Conservation (phyloP, 2,888 invertebrate genomes). For the Tenthredo notha region DNA sequence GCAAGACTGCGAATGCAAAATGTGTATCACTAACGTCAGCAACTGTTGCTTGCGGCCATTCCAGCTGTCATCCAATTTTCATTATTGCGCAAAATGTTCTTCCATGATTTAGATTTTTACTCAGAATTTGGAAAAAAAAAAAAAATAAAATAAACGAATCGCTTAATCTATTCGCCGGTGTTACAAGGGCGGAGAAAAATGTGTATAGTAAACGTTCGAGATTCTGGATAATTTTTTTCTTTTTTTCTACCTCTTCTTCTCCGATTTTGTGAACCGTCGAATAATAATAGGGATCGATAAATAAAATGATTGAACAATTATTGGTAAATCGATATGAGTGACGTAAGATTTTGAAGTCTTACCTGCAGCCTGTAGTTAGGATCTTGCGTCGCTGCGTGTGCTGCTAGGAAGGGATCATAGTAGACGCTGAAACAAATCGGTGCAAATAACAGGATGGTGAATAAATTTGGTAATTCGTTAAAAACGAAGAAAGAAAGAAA, state of each 20-base stretch:
- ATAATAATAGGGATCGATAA: background rate
- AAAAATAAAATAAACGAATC: background rate
- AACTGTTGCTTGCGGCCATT: slow-evolving; percentile 77
- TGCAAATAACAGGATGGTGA: slow-evolving; percentile 53
- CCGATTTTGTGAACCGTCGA: background rate
- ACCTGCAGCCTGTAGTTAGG: slow-evolving; percentile 96
- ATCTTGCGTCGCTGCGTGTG: slow-evolving; percentile 89
- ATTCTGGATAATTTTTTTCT: background rate
- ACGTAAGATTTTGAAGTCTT: slow-evolving; percentile 73
- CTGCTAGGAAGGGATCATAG: slow-evolving; percentile 97
- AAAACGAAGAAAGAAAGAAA: background rate
- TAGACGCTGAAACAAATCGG: slow-evolving; percentile 87
- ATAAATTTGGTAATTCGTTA: background rate
- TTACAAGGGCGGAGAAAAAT: background rate
- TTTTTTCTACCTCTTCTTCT: background rate
- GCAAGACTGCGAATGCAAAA: slow-evolving; percentile 54
- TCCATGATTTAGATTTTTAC: background rate
- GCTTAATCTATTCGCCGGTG: background rate
- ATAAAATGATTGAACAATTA: background rate
- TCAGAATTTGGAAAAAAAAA: background rate
- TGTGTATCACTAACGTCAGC: slow-evolving; percentile 75
- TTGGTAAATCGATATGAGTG: slow-evolving; percentile 54
- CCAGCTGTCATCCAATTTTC: slow-evolving; percentile 69
- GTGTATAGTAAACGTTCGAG: no score
- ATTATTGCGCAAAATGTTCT: slow-evolving; percentile 9